Conservation (phyloP, 2,113 vertebrate genomes). For the Cichladusa arquata region DNA sequence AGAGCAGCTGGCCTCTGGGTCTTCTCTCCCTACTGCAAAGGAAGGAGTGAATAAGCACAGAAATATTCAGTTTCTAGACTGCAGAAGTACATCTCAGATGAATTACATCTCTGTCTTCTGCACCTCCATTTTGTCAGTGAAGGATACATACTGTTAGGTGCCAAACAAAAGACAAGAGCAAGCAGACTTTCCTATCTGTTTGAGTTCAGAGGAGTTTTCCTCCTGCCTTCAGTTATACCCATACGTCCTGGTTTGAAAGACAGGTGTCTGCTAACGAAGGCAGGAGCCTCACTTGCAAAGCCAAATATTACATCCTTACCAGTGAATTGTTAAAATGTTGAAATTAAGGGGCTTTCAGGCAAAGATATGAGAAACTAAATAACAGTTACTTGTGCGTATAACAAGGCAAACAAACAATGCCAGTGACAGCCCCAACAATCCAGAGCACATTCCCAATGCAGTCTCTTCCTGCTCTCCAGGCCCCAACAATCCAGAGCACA, state of each 20-base stretch:
- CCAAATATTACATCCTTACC: rapidly evolving
- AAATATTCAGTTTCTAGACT: not conserved
- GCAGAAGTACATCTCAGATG: not conserved
- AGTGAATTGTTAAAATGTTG: not conserved
- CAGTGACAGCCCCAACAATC: too few relatives aligned
- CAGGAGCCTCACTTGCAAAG: not conserved
- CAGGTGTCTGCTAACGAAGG: not conserved
- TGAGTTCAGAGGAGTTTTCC: rapidly evolving
- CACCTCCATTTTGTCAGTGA: not conserved
- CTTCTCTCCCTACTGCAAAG: not conserved
- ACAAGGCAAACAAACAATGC: too few relatives aligned
- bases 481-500: too few relatives aligned
- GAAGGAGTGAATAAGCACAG: not conserved
- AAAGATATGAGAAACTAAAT: too few relatives aligned
- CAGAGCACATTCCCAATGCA: too few relatives aligned
- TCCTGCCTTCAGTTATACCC: not conserved
- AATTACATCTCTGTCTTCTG: not conserved
- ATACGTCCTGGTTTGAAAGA: not conserved
- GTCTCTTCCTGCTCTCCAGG: too few relatives aligned
- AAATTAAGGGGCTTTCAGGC: not conserved
- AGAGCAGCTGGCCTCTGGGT: not conserved
- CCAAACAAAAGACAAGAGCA: not conserved
- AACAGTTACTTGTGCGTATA: too few relatives aligned
- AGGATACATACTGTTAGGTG: not conserved
- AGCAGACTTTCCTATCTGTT: not conserved